Evolutionary conservation across 2,888 invertebrate species (phyloP).

Genomic region (Melanophora roralis): DNA sequence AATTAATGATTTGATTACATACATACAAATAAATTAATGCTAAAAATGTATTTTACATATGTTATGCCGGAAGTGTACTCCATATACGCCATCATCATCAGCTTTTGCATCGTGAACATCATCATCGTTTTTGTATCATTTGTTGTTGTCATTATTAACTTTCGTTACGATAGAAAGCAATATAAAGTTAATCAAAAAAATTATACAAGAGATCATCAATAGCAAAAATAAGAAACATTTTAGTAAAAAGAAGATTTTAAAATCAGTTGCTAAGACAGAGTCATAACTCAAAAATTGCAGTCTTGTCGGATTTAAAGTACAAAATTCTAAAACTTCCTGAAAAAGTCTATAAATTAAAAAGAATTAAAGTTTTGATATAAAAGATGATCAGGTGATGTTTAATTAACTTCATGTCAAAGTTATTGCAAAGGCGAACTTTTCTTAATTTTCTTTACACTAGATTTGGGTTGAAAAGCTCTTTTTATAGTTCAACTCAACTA

Average conservation of each 20-base stretch:
- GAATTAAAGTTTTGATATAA: too few species aligned
- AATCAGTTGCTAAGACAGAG: too few species aligned
- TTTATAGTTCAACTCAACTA: too few species aligned
- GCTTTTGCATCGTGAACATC: neutral
- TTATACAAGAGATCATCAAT: conserved; percentile 25
- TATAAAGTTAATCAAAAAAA: neutral
- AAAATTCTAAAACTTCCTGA: too few species aligned
- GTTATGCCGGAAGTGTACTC: conserved; percentile 48
- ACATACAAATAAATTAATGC: conserved; percentile 27
- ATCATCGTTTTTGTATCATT: conserved; percentile 1
- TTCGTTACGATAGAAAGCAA: neutral
- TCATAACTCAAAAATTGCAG: neutral
- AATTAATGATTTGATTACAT: conserved; percentile 8
- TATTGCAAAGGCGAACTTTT: too few species aligned
- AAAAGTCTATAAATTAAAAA: too few species aligned
- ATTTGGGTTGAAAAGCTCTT: too few species aligned
- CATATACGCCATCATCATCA: conserved; percentile 47
- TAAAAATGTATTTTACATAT: neutral
- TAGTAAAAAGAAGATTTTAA: neutral
- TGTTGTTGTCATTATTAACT: conserved; percentile 3
- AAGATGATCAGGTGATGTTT: too few species aligned
- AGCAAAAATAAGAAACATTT: conserved; percentile 13
- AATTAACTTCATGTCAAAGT: too few species aligned
- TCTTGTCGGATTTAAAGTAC: neutral
- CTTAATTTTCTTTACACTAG: too few species aligned